Percentiles rank a stretch among this genome's conserved stretches.
These are phyloP conservation scores for Sitta europaea DNA, from an alignment of 2,113 vertebrate genomes.

Conservation along the genomic window DNA sequence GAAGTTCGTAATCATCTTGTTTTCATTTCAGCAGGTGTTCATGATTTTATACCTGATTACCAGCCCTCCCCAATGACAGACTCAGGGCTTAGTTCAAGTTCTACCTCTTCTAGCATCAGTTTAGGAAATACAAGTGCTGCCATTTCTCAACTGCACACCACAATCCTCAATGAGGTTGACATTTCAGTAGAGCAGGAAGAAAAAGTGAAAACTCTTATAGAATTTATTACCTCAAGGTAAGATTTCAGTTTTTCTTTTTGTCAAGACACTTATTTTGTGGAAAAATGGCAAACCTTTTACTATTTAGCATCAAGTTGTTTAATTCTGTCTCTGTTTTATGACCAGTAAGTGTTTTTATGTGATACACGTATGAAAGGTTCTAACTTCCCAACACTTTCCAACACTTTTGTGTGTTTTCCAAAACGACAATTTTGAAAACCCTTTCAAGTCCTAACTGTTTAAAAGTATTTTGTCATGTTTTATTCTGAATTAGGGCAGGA, in stretches of 20 bases:
- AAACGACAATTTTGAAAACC: background rate
- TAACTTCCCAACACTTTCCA: background rate
- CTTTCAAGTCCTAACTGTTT: background rate
- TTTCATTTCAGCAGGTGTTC: slow-evolving; percentile 77
- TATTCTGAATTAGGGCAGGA: background rate
- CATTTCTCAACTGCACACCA: slow-evolving; percentile 87
- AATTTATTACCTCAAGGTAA: slow-evolving; percentile 98
- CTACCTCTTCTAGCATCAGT: slow-evolving; percentile 98
- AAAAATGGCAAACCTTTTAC: background rate
- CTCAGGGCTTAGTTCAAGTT: slow-evolving; percentile 97
- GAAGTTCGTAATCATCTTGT: background rate
- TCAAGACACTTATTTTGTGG: background rate
- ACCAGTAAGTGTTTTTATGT: background rate
- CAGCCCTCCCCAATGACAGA: slow-evolving; percentile 98
- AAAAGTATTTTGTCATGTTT: background rate
- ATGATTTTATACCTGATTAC: slow-evolving; percentile 89
- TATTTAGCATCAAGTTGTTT: background rate
- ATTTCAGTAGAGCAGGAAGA: slow-evolving; percentile 90
- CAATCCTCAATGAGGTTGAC: slow-evolving; percentile 89
- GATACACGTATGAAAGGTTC: background rate
- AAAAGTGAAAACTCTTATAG: slow-evolving; percentile 94
- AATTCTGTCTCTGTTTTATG: background rate
- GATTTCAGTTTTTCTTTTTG: background rate
- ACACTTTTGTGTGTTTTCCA: no score
- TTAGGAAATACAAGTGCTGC: slow-evolving; percentile 82